phyloP scores from a whole-genome alignment of 1,140 invertebrate species.

The Eriosoma lanigerum region DNA sequence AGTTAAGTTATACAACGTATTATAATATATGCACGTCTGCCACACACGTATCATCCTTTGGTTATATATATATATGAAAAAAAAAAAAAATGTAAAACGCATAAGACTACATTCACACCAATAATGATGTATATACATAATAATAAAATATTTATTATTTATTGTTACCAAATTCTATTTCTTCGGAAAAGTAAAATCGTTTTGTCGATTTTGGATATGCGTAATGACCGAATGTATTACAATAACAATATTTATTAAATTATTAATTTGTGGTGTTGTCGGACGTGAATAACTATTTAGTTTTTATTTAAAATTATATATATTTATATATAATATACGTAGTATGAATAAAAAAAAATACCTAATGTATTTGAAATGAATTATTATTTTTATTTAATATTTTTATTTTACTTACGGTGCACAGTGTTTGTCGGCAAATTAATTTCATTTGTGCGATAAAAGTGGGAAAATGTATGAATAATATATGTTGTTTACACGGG shows the following conservation, averaged over 20 bases:
- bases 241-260: neutral
- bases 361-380: slow-evolving; percentile 11
- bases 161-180: slow-evolving; percentile 4
- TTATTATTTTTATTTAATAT: slow-evolving; percentile 25
- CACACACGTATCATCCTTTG: slow-evolving; percentile 22
- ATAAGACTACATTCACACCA: neutral
- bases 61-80: too few species aligned
- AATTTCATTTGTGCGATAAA: neutral
- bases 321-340: too few species aligned
- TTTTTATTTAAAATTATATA: neutral
- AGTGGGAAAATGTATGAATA: too few species aligned
- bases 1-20: neutral
- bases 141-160: slow-evolving; percentile 1
- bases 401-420: slow-evolving; percentile 20
- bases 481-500: neutral
- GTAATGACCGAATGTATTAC: neutral
- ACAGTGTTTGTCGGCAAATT: neutral
- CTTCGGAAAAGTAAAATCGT: neutral
- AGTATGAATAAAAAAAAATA: neutral
- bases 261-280: slow-evolving; percentile 7
- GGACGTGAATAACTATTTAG: slow-evolving; percentile 20
- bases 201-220: neutral
- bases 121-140: slow-evolving; percentile 30
- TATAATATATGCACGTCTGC: slow-evolving; percentile 26
- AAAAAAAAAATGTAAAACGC: slow-evolving; percentile 5